Evolutionary conservation across 2,888 invertebrate genomes (phyloP), one percentile per base, ranked within the genome.

Genomic region (Apoda limacodes): DNA sequence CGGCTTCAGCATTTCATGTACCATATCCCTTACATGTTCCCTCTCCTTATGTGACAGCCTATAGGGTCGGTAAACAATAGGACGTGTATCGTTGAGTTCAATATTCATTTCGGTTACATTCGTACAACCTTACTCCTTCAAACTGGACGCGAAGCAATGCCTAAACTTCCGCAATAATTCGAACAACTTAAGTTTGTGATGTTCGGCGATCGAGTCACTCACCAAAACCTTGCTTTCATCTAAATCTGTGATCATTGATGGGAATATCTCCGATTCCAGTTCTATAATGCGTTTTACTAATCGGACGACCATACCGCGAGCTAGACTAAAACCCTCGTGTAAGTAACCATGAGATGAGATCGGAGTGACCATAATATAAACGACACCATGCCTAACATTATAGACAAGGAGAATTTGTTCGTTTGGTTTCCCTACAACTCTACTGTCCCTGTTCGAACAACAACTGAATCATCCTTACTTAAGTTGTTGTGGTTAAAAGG

Each of bases 61-160:
- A 11, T 49, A 45, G 1, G 48, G 45, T n/a, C 41, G 28, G 28
- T 46, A 48, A 5, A 45, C 40, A 5, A 46, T 26, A 1, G 46
- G 44, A 0, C 24, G 25, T 9, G 25, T 20, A 10, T 25, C 39
- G 2, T 29, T 32, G 0, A 49, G 9, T 19, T 40, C 28, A 7
- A 44, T 39, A 2, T 6, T 22, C 44, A 49, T 44, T 27, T 48
- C 35, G 2, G 43, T 32, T 3, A 37, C 17, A 9, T 39, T 34
- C 3, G 42, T 37, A 6, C 39, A 37, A 6, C 42, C 39, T 21
- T 39, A 22, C 7, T 30, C 32, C 4, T 19, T 22, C n/a, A 41
- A 25, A 7, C 13, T 10, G n/a, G 25, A 30, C 10, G 39, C 39
- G 23, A 35, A 42, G 30, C 38, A 38, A 17, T 32, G 25, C 11